Conservation (phyloP, 2,888 invertebrate genomes). For the Sericinus montela region DNA sequence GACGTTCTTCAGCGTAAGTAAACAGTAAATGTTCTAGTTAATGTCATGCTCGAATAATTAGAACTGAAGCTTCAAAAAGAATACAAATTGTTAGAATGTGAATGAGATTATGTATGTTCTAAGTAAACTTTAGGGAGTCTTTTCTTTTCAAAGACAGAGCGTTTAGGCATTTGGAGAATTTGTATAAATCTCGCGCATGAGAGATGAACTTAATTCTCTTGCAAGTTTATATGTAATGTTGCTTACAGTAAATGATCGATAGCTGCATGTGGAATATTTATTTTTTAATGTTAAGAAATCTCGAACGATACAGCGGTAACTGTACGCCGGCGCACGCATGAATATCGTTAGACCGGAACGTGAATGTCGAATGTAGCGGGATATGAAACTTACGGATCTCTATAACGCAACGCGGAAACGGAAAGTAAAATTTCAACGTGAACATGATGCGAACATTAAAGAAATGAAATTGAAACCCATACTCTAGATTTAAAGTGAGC, state of each 20-base stretch:
- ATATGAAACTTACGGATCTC: slow-evolving; percentile 3
- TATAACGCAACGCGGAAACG: slow-evolving; percentile 4
- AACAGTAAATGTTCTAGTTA: neutral
- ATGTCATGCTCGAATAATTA: too few species aligned
- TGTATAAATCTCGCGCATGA: neutral
- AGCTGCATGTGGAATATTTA: slow-evolving; percentile 9
- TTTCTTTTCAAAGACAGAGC: too few species aligned
- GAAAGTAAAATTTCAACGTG: slow-evolving; percentile 14
- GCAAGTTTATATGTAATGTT: slow-evolving; percentile 5
- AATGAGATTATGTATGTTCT: too few species aligned
- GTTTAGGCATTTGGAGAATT: neutral
- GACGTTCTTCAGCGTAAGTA: slow-evolving; percentile 9
- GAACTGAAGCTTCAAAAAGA: too few species aligned
- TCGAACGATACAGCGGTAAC: slow-evolving; percentile 15
- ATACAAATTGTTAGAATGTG: too few species aligned
- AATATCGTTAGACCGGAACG: slow-evolving; percentile 14
- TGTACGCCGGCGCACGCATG: slow-evolving; percentile 7
- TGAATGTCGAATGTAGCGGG: slow-evolving; percentile 7
- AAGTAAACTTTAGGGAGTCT: too few species aligned
- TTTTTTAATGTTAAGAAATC: slow-evolving; percentile 11
- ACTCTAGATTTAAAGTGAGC: neutral
- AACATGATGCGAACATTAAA: neutral
- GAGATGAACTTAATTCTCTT: slow-evolving; percentile 4
- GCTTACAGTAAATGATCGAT: slow-evolving; percentile 6
- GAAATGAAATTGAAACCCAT: slow-evolving; percentile 13